Evolutionary conservation across 2,888 invertebrate species (phyloP), one percentile per base, ranked within the genome.

Genomic region (Agrochola lychnidis): DNA sequence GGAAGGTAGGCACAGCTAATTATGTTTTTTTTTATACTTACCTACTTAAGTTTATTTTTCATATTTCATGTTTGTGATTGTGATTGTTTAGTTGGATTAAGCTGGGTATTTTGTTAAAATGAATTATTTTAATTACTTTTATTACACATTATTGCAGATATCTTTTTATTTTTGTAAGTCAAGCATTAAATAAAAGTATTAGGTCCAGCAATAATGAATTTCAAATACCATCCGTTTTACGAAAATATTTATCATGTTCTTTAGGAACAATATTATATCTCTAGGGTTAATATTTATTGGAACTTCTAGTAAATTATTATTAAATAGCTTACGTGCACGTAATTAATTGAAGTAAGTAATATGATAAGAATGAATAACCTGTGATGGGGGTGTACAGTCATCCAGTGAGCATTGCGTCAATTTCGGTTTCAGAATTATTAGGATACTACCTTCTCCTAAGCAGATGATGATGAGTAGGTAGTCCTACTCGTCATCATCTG

Each of bases 261-360:
- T 6, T 70, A 77, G 0, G 63, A 57, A 71, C 12, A 42, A 48
- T 56, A 25, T 14, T 63, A 30, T 56, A 63, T 57, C 14, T 64
- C 22, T 78, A 78, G 78, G 14, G 30, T 78, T 78, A 78, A 64
- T 78, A 78, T 78, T 78, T 78, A 78, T 78, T 78, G 63, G 51
- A 64, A 71, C 48, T 64, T n/a, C 3, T 42, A 70, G 59, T 78
- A 64, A 63, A 57, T 42, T 71, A 76, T 42, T 57, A 71, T 48
- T 63, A 10, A 45, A 22, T 53, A 63, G 14, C 42, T 45, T 53
- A 62, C 0, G 30, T 62, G 42, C n/a, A 51, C 57, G n/a, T 51
- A 77, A n/a, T n/a, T 57, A 42, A 59, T 40, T 22, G 51, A 22
- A 53, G n/a, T 56, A 48, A 48, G 14, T 69, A 14, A 42, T 30